Base-by-base conservation (phyloP, 2,797 vertebrate genomes). In the Spheniscus humboldti region DNA sequence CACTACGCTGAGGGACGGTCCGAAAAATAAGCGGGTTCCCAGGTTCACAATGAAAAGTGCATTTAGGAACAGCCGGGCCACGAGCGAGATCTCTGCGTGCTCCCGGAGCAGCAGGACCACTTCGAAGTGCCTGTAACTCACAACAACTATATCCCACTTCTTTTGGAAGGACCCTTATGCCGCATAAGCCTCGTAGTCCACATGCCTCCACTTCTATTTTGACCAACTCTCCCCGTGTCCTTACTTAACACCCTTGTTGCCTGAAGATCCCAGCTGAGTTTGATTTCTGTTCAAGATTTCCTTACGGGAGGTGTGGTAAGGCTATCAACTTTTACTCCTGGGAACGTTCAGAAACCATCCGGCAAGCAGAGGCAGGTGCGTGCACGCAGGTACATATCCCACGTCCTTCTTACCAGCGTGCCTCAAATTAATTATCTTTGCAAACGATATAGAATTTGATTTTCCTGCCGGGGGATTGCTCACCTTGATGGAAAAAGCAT, bases 111-210 rank as follows among this genome's bases (percentile, higher is more conserved):
- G 28, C 62, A 15, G 24, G 35, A 43, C 9, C 17, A 1, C 16
- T 12, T 24, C 35, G 1, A 6, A 43, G 56, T 5, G 41, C 31
- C 31, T 13, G n/a, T 19, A 24, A 47, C 71, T 48, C 68, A 4
- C 9, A 5, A 25, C 14, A 15, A 10, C 50, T 4, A 5, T 10
- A 12, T 13, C 60, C 41, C 7, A 0, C 20, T 8, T 14, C 14
- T 33, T 25, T 17, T 13, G 22, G 88, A 23, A 59, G 13, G 39
- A 35, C 25, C 33, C 31, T 9, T 7, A 2, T 0, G 8, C 39
- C 5, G 4, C 47, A 5, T 6, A 16, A 53, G 24, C 50, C 39
- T n/a, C 31, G 5, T 2, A 4, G 22, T 16, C 77, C 43, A 2
- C 2, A 5, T 13, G 13, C 47, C 53, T 41, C 12, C 47, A 5